These are phyloP conservation scores for Exephanes ischioxanthus DNA, from an alignment of 2,888 invertebrate species.

Conservation along the genomic window DNA sequence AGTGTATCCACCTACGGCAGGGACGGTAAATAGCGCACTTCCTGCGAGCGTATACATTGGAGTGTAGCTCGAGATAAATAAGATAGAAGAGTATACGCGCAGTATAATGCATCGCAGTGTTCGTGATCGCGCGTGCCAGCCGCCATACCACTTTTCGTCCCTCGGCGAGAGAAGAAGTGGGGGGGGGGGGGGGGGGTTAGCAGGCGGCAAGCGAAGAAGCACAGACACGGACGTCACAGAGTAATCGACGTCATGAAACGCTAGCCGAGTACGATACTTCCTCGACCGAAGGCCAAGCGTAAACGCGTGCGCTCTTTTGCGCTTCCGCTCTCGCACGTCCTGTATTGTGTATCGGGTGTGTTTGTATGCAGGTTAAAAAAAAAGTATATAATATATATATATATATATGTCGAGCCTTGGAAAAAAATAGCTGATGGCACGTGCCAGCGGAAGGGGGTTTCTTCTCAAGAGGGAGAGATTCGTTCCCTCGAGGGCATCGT, in stretches of 20 bases:
- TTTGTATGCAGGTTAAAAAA: not conserved
- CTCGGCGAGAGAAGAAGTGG: not conserved
- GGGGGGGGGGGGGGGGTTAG: no score
- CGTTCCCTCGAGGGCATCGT: conserved; percentile 2
- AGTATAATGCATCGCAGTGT: not conserved
- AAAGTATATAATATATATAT: not conserved
- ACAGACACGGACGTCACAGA: conserved; percentile 17
- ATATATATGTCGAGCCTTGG: not conserved
- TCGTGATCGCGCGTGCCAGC: conserved; percentile 42
- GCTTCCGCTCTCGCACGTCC: conserved; percentile 15
- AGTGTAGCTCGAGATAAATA: conserved; percentile 27
- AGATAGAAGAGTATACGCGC: conserved; percentile 24
- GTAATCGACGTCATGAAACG: conserved; percentile 44
- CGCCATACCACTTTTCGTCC: conserved; percentile 44
- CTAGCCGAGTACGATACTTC: conserved; percentile 29
- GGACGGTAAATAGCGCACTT: conserved; percentile 73
- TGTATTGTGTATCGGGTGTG: not conserved
- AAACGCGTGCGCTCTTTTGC: conserved; percentile 14
- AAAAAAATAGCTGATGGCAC: conserved; percentile 25
- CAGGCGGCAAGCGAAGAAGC: conserved; percentile 14
- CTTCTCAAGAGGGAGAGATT: conserved; percentile 3
- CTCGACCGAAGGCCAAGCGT: not conserved
- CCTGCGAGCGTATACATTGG: conserved; percentile 74
- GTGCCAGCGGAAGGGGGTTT: conserved; percentile 28
- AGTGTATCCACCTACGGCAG: conserved; percentile 18